Conservation (phyloP, 2,888 invertebrate species). For the Ophion slaviceki region DNA sequence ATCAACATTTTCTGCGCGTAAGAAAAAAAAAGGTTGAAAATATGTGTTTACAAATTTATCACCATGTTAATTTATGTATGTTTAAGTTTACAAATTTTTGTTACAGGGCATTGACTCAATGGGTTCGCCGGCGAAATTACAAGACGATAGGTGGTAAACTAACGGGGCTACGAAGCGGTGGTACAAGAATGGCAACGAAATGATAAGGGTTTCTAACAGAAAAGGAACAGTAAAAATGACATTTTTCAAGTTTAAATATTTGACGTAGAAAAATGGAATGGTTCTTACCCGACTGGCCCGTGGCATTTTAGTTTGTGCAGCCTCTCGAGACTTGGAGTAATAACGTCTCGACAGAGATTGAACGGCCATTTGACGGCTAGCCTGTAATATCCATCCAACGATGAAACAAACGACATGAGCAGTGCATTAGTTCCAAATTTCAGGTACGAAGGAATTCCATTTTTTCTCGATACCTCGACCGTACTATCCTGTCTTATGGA, state of each 20-base stretch:
- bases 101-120: too few relatives aligned
- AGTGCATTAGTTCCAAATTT: constrained; percentile 88
- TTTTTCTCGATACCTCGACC: constrained; percentile 90
- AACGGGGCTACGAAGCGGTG: too few relatives aligned
- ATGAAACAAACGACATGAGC: constrained; percentile 91
- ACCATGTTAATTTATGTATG: too few relatives aligned
- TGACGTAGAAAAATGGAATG: constrained; percentile 22
- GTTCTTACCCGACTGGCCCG: constrained; percentile 93
- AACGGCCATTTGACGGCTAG: constrained; percentile 94
- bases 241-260: neutral
- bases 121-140: too few relatives aligned
- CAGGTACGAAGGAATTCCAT: constrained; percentile 91
- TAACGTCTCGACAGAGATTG: constrained; percentile 92
- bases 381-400: constrained; percentile 94
- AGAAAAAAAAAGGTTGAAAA: too few relatives aligned
- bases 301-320: constrained; percentile 92
- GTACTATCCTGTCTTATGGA: constrained; percentile 90
- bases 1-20: too few relatives aligned
- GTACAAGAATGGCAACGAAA: too few relatives aligned
- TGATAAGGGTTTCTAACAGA: too few relatives aligned
- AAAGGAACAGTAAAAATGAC: too few relatives aligned
- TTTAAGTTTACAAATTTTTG: too few relatives aligned
- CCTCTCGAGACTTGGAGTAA: constrained; percentile 91
- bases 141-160: too few relatives aligned
- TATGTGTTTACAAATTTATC: too few relatives aligned